Conservation (phyloP, 2,797 vertebrate species). For the Enteromius treurensis region DNA sequence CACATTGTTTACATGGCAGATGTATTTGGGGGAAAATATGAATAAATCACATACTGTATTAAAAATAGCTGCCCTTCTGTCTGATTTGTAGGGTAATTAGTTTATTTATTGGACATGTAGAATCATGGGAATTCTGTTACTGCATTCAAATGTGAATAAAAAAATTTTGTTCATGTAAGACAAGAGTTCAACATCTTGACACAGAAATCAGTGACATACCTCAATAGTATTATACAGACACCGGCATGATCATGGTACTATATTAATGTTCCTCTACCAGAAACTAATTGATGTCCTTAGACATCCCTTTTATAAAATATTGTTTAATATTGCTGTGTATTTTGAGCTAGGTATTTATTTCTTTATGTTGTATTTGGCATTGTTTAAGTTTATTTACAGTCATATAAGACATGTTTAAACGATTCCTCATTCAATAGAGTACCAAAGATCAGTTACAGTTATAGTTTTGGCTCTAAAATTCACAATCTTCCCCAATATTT, state of each 20-base stretch:
- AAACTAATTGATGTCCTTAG: not conserved
- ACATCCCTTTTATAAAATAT: not conserved
- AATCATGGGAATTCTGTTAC: not conserved
- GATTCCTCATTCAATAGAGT: not conserved
- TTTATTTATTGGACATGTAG: not conserved
- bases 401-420: not conserved
- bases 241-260: not conserved
- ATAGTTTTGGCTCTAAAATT: not conserved
- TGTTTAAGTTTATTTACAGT: not conserved
- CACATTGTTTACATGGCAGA: not conserved
- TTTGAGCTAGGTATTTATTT: not conserved
- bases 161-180: not conserved
- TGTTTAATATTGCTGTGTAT: not conserved
- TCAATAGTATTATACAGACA: not conserved
- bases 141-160: not conserved
- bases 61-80: not conserved
- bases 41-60: conserved; percentile 6
- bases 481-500: no score
- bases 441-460: not conserved
- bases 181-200: not conserved
- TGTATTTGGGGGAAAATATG: not conserved
- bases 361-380: not conserved
- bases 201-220: not conserved
- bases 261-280: not conserved
- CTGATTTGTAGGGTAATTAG: not conserved